Conservation (phyloP, 1,140 invertebrate species). For the Fopius arisanus region DNA sequence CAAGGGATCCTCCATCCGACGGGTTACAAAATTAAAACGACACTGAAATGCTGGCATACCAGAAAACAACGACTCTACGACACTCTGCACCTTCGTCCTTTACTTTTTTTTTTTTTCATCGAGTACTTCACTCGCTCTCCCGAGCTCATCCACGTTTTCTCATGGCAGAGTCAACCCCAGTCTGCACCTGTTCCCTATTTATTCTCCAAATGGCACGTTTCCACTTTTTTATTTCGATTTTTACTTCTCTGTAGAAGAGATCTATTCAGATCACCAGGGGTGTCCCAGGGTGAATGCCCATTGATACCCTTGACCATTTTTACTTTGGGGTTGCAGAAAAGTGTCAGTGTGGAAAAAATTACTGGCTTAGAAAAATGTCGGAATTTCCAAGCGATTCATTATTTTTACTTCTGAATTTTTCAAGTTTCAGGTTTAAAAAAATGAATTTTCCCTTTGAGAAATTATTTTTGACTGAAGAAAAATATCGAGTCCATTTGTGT, state of each 20-base stretch:
- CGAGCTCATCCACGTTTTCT: not conserved
- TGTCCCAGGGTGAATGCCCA: no score
- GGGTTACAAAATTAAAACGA: conserved; percentile 18
- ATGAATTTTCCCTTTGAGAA: no score
- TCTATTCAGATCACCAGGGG: no score
- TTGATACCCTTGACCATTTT: no score
- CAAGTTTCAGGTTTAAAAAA: no score
- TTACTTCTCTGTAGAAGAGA: not conserved
- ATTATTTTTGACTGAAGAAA: no score
- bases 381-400: no score
- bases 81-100: not conserved
- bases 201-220: not conserved
- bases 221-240: not conserved
- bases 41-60: not conserved
- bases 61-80: not conserved
- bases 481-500: no score
- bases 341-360: no score
- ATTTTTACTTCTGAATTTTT: no score
- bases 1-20: conserved; percentile 3
- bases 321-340: no score
- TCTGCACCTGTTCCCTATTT: conserved; percentile 25
- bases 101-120: not conserved
- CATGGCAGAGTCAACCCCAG: not conserved
- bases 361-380: no score
- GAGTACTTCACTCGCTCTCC: not conserved